A percentile compares a stretch with the other conserved stretches of the same genome.
These are phyloP conservation scores for Ooceraea biroi DNA, from an alignment of 1,140 invertebrate genomes.

Conservation along the genomic window DNA sequence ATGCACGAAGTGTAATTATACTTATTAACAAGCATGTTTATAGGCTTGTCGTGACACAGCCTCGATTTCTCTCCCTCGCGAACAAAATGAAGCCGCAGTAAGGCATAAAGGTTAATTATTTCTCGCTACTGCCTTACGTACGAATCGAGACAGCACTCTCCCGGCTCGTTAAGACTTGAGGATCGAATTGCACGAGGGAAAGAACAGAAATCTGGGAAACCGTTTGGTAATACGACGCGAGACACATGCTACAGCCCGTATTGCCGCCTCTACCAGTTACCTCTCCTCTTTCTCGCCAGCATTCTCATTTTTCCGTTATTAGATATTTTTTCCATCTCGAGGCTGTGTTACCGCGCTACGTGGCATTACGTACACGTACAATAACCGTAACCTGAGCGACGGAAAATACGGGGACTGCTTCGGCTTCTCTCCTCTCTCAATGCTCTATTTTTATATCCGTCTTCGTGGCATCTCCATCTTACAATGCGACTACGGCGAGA, in stretches of 20 bases:
- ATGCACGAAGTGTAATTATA: background rate
- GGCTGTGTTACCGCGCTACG: slow-evolving; percentile 28
- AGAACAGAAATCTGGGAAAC: slow-evolving; percentile 74
- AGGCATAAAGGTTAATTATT: slow-evolving; percentile 29
- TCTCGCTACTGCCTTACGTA: slow-evolving; percentile 38
- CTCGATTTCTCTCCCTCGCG: background rate
- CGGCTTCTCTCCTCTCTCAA: background rate
- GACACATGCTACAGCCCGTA: slow-evolving; percentile 66
- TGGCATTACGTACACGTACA: slow-evolving; percentile 41
- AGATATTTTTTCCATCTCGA: slow-evolving; percentile 73
- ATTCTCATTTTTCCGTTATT: slow-evolving; percentile 76
- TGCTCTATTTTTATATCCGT: slow-evolving; percentile 34
- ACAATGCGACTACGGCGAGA: slow-evolving; percentile 15
- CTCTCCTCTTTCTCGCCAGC: slow-evolving; percentile 23
- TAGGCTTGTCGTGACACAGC: background rate
- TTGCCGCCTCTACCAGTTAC: slow-evolving; percentile 29
- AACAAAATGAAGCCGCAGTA: slow-evolving; percentile 2
- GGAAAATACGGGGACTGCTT: slow-evolving; percentile 32
- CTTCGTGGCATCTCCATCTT: background rate
- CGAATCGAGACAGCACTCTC: slow-evolving; percentile 6
- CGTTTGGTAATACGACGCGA: slow-evolving; percentile 76
- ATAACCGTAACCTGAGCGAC: slow-evolving; percentile 42
- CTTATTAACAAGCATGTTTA: background rate
- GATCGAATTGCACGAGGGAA: slow-evolving; percentile 70
- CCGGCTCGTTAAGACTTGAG: slow-evolving; percentile 58